Evolutionary conservation across 2,797 vertebrate species (phyloP).

Genomic region (Rallus crepitans): DNA sequence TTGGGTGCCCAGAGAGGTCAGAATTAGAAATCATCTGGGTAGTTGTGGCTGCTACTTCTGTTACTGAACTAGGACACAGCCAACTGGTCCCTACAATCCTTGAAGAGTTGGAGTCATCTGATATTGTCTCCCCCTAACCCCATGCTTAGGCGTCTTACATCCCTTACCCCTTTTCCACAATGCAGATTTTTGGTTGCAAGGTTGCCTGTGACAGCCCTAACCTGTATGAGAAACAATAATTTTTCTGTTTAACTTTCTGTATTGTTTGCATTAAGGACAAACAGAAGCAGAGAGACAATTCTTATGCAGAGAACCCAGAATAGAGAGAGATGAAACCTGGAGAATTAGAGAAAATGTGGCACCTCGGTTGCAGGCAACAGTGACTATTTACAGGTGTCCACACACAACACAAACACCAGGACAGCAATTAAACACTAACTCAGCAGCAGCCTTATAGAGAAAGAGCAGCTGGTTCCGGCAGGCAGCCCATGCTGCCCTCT

Average conservation of each 20-base stretch:
- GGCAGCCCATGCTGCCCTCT: not conserved
- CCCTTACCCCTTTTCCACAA: not conserved
- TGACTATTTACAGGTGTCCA: not conserved
- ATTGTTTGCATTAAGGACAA: not conserved
- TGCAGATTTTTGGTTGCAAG: not conserved
- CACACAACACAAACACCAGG: not conserved
- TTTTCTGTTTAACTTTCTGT: not conserved
- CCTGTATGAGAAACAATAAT: not conserved
- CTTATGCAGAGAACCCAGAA: not conserved
- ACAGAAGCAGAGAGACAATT: not conserved
- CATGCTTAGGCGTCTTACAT: not conserved
- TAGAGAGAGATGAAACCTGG: not conserved
- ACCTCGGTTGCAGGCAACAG: not conserved
- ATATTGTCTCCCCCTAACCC: not conserved
- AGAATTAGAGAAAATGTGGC: not conserved
- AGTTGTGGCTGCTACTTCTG: not conserved
- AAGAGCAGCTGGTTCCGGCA: not conserved
- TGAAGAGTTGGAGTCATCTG: not conserved
- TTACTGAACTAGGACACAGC: not conserved
- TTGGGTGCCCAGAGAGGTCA: accelerated
- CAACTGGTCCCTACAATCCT: not conserved
- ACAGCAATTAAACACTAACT: not conserved
- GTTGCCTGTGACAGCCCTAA: not conserved
- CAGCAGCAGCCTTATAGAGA: not conserved
- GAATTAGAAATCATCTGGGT: not conserved